These are phyloP conservation scores for Drosophila santomea DNA, from an alignment of 1,140 invertebrate genomes.

Conservation along the genomic window DNA sequence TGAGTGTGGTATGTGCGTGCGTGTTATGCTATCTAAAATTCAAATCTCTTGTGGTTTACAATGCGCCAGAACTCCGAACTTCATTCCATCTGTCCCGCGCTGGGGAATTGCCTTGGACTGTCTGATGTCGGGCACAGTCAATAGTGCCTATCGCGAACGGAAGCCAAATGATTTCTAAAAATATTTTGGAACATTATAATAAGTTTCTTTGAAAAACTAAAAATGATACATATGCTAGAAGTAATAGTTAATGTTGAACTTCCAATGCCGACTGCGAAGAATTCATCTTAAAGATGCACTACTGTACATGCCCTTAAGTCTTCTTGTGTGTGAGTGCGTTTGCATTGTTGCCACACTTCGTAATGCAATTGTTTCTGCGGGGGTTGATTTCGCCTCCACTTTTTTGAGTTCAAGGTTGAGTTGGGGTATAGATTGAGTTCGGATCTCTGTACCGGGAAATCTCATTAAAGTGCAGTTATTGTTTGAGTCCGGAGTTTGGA, in stretches of 20 bases:
- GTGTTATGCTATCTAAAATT: slow-evolving; percentile 70
- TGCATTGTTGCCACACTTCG: slow-evolving; percentile 57
- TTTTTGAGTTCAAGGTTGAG: slow-evolving; percentile 60
- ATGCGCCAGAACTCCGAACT: slow-evolving; percentile 44
- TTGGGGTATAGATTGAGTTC: slow-evolving; percentile 17
- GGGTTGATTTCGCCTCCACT: slow-evolving; percentile 38
- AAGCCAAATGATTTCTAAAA: background rate
- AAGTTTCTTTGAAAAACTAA: background rate
- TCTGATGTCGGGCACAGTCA: slow-evolving; percentile 12
- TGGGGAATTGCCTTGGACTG: slow-evolving; percentile 3
- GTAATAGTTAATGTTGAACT: no score
- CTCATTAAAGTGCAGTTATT: slow-evolving; percentile 72
- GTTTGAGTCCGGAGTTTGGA: slow-evolving; percentile 25
- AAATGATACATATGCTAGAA: no score
- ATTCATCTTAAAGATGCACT: background rate
- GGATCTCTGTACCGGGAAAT: slow-evolving; percentile 42
- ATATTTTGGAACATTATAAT: background rate
- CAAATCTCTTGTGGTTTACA: slow-evolving; percentile 76
- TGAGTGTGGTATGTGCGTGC: slow-evolving; percentile 29
- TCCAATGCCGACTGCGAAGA: no score
- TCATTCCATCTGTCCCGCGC: slow-evolving; percentile 1
- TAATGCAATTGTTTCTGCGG: slow-evolving; percentile 56
- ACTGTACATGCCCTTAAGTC: background rate
- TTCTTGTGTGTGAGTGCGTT: background rate
- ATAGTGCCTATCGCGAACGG: background rate